Conservation (phyloP, 2,113 vertebrate species). For the Miniopterus natalensis region DNA sequence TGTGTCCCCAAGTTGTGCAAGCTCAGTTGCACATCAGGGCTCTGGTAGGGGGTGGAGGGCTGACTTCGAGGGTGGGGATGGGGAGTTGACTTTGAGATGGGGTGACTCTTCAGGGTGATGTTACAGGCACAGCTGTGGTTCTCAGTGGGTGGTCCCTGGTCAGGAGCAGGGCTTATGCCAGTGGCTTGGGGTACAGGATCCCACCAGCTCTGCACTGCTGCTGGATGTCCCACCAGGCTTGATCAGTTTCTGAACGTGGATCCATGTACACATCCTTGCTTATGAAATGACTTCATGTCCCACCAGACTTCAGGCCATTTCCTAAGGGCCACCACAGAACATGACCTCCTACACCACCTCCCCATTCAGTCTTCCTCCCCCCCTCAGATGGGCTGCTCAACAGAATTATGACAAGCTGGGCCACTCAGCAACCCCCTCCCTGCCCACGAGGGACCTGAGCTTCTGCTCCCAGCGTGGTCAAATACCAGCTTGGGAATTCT, state of each 20-base stretch:
- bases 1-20: neutral
- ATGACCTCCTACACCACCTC: neutral
- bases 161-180: neutral
- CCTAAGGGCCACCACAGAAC: neutral
- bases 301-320: neutral
- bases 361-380: neutral
- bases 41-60: neutral
- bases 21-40: neutral
- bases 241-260: neutral
- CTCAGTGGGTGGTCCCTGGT: accelerated
- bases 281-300: neutral
- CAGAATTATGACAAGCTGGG: neutral
- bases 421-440: neutral
- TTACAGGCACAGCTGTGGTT: neutral
- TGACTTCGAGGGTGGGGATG: too few species aligned
- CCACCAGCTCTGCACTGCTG: neutral
- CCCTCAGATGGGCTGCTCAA: neutral
- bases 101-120: neutral
- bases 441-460: neutral
- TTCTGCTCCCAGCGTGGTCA: neutral
- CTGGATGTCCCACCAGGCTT: neutral
- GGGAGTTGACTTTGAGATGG: neutral
- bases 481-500: neutral
- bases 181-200: neutral
- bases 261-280: neutral